These are phyloP conservation scores for Stercorarius parasiticus DNA, from an alignment of 2,113 vertebrate genomes.

Conservation along the genomic window DNA sequence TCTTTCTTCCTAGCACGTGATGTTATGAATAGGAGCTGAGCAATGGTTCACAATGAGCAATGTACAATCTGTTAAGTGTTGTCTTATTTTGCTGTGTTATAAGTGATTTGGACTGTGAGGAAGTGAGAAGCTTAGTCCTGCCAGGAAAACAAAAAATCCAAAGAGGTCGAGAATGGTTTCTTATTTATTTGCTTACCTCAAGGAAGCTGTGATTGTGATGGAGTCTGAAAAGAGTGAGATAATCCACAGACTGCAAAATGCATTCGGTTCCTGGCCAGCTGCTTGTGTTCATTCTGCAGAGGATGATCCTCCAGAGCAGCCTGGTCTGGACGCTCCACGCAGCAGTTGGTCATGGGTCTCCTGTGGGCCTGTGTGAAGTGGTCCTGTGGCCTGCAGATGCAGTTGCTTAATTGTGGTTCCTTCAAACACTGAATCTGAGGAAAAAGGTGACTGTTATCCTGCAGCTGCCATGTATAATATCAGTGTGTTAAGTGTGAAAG, in stretches of 20 bases:
- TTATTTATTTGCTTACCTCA: neutral
- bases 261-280: neutral
- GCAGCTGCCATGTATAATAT: neutral
- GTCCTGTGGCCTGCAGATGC: neutral
- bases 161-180: neutral
- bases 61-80: neutral
- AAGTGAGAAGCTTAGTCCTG: neutral
- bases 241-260: neutral
- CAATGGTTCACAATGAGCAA: neutral
- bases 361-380: neutral
- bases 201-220: neutral
- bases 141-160: neutral
- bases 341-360: neutral
- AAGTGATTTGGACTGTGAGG: neutral
- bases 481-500: neutral
- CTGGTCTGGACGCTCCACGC: accelerated
- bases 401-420: neutral
- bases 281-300: neutral
- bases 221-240: neutral
- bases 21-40: neutral
- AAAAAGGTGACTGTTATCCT: neutral
- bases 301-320: neutral
- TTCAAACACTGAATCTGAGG: neutral
- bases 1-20: neutral
- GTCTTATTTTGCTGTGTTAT: neutral